Evolutionary conservation across 35 echinoderm and acorn worm genomes (phyloP), one percentile per base, ranked within the genome.

Genomic region (Lytechinus variegatus): DNA sequence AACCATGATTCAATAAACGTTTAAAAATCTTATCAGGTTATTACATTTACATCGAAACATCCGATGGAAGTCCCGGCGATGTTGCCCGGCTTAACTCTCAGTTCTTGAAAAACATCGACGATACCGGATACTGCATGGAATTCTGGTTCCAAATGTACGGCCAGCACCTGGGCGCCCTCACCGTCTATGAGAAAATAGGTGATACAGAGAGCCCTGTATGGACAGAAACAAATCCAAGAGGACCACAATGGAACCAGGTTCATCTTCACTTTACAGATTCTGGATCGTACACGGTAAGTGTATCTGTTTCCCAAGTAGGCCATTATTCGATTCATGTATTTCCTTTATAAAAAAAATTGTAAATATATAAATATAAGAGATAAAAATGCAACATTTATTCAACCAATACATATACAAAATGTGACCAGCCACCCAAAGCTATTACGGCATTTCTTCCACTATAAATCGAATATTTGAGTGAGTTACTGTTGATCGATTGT

Each of bases 81-180:
- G 88, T 58, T 14, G 97, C 97, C 21, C 93, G 97, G 14, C 55
- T 98, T n/a, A 58, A 95, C 21, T 96, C 95, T 28, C 28, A 86
- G 10, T 52, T 66, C 33, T 87, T 98, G 19, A 92, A 27, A 5
- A 94, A 96, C 51, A 14, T 27, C 0, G 54, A 95, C 9, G 92
- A 61, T 9, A 87, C 53, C 29, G 95, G 92, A 19, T 98, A 97
- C 95, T 98, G 97, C 91, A 96, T 98, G 97, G 97, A 97, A 53
- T 98, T 96, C 60, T 98, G 95, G 92, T 98, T 97, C 54, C 98
- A 99, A 58, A 99, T 99, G 98, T 97, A 99, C 55, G 98, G 98
- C 52, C 61, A 94, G 21, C 89, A 97, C 87, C 91, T 99, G 9
- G 94, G 96, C 6, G 60, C 71, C n/a, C 95, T 99, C 0, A 96